Evolutionary conservation across 1,140 invertebrate genomes (phyloP).

Genomic region (Halesus radiatus): DNA sequence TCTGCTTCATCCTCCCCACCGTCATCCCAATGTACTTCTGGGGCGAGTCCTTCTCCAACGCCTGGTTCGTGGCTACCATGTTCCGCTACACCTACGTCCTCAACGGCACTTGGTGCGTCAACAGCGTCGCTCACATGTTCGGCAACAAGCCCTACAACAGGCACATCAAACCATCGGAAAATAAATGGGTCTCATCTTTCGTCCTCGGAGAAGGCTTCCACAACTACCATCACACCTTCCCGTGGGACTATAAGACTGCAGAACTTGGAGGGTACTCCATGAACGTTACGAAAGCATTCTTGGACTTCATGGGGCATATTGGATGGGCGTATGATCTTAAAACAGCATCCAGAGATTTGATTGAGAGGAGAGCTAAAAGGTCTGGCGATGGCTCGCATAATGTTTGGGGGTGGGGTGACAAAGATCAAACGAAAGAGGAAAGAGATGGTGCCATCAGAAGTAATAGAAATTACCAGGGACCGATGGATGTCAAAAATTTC

Average conservation of each 20-base stretch:
- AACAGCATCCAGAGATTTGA: constrained; percentile 72
- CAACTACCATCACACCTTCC: constrained; percentile 72
- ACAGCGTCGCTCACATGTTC: constrained; percentile 79
- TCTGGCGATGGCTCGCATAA: constrained; percentile 77
- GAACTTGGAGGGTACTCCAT: constrained; percentile 82
- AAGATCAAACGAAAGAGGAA: constrained; percentile 80
- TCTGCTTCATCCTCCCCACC: constrained; percentile 91
- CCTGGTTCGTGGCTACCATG: constrained; percentile 84
- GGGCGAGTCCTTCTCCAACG: constrained; percentile 84
- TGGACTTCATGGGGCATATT: constrained; percentile 86
- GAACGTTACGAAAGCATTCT: constrained; percentile 88
- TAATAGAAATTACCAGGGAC: neutral
- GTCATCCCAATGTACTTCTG: constrained; percentile 86
- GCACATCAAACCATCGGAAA: constrained; percentile 82
- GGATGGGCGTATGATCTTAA: constrained; percentile 83
- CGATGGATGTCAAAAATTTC: too few relatives aligned
- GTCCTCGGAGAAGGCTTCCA: constrained; percentile 92
- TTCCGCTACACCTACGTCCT: constrained; percentile 72
- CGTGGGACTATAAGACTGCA: constrained; percentile 92
- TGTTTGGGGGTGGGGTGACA: constrained; percentile 88
- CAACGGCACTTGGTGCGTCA: constrained; percentile 81
- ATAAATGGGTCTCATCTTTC: constrained; percentile 77
- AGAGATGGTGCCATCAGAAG: neutral
- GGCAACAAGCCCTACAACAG: constrained; percentile 78
- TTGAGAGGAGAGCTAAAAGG: constrained; percentile 71